These are phyloP conservation scores for Ceyx melanurus DNA, from an alignment of 2,113 vertebrate genomes.

Conservation along the genomic window DNA sequence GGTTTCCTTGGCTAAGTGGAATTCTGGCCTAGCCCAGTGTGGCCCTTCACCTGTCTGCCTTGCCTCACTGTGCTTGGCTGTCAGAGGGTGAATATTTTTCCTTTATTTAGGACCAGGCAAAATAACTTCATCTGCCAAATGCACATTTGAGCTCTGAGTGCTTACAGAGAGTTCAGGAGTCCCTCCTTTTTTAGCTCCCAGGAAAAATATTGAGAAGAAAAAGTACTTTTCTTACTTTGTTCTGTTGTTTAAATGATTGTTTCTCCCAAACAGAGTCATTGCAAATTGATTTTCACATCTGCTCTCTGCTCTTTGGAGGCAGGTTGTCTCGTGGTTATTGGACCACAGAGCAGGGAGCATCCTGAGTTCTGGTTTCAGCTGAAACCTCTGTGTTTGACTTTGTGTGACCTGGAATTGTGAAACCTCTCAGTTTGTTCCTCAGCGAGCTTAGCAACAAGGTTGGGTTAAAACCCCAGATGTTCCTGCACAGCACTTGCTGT, in stretches of 20 bases:
- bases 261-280: neutral
- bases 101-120: neutral
- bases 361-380: neutral
- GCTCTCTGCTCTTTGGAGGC: neutral
- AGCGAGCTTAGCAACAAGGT: neutral
- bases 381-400: slow-evolving; percentile 17
- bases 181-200: neutral
- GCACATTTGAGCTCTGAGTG: neutral
- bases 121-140: neutral
- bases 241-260: neutral
- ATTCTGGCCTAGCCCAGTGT: neutral
- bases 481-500: neutral
- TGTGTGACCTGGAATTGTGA: slow-evolving; percentile 8
- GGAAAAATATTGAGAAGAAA: neutral
- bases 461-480: neutral
- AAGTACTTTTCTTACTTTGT: neutral
- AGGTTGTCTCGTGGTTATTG: slow-evolving; percentile 11
- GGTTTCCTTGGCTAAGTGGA: neutral
- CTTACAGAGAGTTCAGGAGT: neutral
- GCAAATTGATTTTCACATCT: slow-evolving; percentile 30
- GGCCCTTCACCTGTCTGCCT: neutral
- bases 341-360: neutral
- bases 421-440: neutral
- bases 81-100: neutral
- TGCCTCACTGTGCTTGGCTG: neutral